Evolutionary conservation across 2,113 vertebrate species (phyloP), one percentile per base, ranked within the genome.

Genomic region (Thunnus maccoyii): DNA sequence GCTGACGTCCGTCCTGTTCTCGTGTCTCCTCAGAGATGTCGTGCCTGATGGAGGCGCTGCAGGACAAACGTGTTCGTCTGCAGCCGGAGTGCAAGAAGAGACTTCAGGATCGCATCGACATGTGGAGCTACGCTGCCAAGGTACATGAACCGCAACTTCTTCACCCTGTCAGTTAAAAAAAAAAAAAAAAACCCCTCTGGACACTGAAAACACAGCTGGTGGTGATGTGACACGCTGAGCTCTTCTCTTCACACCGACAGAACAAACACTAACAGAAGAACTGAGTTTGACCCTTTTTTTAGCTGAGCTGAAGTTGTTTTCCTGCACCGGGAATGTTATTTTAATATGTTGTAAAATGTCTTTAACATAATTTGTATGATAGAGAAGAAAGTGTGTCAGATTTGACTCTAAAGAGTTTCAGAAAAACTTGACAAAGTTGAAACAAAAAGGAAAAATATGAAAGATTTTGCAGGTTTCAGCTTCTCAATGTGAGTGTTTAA

Each of bases 71-170:
- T 0, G 97, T 99, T n/a, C 96, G 98, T 58, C 90, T 99, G 78
- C 98, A 99, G 86, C 98, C 98, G 0, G 98, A 99, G 90, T 99
- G 98, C 87, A 99, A 99, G 93, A 99, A 99, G 87, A 97, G 98
- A 73, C 96, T 99, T 64, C 97, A 99, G 55, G 98, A 99, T 80
- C 97, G 98, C 6, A 97, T 99, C 15, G 98, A 99, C 52, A 99
- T 99, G 98, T 99, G 98, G 98, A 97, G 97, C 89, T 99, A 97
- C 0, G 98, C 98, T 0, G 98, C 98, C 3, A 99, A 98, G 97
- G 98, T 99, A 89, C 50, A 1, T 1, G 2, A 51, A 8, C 46
- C n/a, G 12, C 48, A 6, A 3, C 12, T 3, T 22, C 22, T 0
- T 25, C 15, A 6, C 11, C 9, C 47, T 32, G 64, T 63, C 20